Percentiles rank a stretch among this genome's conserved stretches.
phyloP scores from a whole-genome alignment of 2,888 invertebrate genomes.

The Criorhina ranunculi region DNA sequence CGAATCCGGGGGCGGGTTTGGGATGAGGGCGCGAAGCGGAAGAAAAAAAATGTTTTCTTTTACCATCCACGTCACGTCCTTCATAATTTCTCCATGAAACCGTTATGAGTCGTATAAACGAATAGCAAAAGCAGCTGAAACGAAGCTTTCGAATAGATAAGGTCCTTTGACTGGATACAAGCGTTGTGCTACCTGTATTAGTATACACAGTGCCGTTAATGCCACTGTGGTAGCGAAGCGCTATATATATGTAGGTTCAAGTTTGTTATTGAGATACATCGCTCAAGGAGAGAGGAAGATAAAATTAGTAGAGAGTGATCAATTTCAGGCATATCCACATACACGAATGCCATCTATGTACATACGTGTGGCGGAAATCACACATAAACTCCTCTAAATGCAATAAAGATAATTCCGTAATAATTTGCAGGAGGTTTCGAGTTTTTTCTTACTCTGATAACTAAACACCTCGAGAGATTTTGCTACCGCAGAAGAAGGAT shows the following conservation, averaged over 20 bases:
- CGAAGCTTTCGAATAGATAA: slow-evolving; percentile 69
- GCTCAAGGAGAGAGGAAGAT: slow-evolving; percentile 66
- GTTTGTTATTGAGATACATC: slow-evolving; percentile 72
- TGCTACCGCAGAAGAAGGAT: slow-evolving; percentile 36
- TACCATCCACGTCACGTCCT: slow-evolving; percentile 73
- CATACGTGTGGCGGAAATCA: slow-evolving; percentile 51
- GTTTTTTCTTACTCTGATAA: slow-evolving; percentile 36
- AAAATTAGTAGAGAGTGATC: slow-evolving; percentile 74
- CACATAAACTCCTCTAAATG: slow-evolving; percentile 65
- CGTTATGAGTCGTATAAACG: slow-evolving; percentile 67
- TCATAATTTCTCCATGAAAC: slow-evolving; percentile 76
- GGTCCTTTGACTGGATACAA: slow-evolving; percentile 64
- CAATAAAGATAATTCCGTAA: slow-evolving; percentile 75
- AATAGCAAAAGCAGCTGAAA: slow-evolving; percentile 63
- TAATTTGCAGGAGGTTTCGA: slow-evolving; percentile 68
- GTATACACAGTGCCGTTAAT: slow-evolving; percentile 18
- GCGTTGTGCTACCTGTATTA: slow-evolving; percentile 42
- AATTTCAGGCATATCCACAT: slow-evolving; percentile 60
- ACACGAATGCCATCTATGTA: background rate
- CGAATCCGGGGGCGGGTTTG: slow-evolving; percentile 28
- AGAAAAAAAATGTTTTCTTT: slow-evolving; percentile 42
- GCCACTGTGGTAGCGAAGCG: slow-evolving; percentile 10
- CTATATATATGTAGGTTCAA: slow-evolving; percentile 40
- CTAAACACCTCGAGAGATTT: slow-evolving; percentile 38
- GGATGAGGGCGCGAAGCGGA: slow-evolving; percentile 19